These are phyloP conservation scores for Ochropleura plecta DNA, from an alignment of 2,888 invertebrate genomes.

Conservation along the genomic window DNA sequence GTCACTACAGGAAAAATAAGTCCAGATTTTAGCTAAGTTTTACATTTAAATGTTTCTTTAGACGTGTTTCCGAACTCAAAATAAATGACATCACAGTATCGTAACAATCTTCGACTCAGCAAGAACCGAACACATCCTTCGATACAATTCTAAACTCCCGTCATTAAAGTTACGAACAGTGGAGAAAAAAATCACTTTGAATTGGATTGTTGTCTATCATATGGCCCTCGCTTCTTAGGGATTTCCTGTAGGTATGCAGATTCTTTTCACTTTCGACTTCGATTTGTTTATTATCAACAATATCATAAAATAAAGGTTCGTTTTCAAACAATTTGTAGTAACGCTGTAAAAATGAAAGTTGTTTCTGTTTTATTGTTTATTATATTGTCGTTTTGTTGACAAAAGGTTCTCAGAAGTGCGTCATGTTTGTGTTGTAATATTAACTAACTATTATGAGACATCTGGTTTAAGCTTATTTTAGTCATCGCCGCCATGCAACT, in stretches of 20 bases:
- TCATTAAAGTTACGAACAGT: constrained; percentile 65
- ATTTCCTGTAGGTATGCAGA: constrained; percentile 85
- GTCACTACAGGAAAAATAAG: no score
- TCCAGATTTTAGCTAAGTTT: background rate
- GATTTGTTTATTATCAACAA: constrained; percentile 73
- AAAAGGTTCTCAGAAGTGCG: constrained; percentile 15
- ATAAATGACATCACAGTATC: constrained; percentile 26
- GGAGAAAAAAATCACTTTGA: constrained; percentile 66
- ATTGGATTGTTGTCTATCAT: constrained; percentile 67
- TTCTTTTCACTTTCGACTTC: constrained; percentile 76
- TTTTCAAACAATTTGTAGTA: constrained; percentile 24
- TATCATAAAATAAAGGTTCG: constrained; percentile 70
- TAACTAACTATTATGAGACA: constrained; percentile 23
- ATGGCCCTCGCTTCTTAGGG: constrained; percentile 67
- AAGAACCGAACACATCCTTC: constrained; percentile 60
- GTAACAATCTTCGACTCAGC: constrained; percentile 44
- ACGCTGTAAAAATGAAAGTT: constrained; percentile 66
- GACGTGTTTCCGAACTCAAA: background rate
- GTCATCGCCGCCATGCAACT: background rate
- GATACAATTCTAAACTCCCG: constrained; percentile 73
- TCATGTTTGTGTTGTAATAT: constrained; percentile 31
- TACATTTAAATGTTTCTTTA: background rate
- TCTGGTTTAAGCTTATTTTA: constrained; percentile 23
- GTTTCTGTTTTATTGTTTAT: constrained; percentile 35
- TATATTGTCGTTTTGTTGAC: constrained; percentile 11